Conservation (phyloP, 2,888 invertebrate genomes). For the Agrotis clavis region DNA sequence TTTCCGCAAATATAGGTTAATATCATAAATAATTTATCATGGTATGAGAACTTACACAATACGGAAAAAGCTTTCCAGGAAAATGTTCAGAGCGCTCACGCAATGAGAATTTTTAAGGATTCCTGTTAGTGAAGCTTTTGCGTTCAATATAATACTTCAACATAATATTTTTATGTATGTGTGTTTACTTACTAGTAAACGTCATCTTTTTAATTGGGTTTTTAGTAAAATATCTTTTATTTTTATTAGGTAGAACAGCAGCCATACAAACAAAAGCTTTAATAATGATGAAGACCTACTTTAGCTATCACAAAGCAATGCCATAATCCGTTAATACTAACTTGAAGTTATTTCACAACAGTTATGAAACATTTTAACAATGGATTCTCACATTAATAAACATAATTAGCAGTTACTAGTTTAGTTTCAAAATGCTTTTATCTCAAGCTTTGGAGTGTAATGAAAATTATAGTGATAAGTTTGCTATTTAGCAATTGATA, state of each 20-base stretch:
- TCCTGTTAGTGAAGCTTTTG: conserved; percentile 4
- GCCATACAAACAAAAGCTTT: no score
- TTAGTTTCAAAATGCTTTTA: not conserved
- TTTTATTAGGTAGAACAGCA: no score
- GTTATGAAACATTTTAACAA: conserved; percentile 14
- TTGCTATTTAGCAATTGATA: no score
- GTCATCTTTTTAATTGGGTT: no score
- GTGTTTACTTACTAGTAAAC: no score
- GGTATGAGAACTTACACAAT: not conserved
- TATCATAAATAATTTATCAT: not conserved
- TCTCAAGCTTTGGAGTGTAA: not conserved
- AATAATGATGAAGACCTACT: no score
- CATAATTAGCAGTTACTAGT: conserved; percentile 17
- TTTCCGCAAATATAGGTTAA: not conserved
- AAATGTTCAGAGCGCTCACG: conserved; percentile 1
- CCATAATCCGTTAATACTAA: conserved; percentile 3
- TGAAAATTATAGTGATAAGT: no score
- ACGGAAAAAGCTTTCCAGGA: conserved; percentile 10
- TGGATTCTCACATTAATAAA: conserved; percentile 25
- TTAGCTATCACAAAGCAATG: not conserved
- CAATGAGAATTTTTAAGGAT: not conserved
- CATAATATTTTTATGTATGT: no score
- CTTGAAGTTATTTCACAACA: conserved; percentile 18
- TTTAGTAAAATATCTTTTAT: no score
- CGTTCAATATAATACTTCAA: not conserved